Evolutionary conservation across 2,797 vertebrate species (phyloP).

Genomic region (Enoplosus armatus): DNA sequence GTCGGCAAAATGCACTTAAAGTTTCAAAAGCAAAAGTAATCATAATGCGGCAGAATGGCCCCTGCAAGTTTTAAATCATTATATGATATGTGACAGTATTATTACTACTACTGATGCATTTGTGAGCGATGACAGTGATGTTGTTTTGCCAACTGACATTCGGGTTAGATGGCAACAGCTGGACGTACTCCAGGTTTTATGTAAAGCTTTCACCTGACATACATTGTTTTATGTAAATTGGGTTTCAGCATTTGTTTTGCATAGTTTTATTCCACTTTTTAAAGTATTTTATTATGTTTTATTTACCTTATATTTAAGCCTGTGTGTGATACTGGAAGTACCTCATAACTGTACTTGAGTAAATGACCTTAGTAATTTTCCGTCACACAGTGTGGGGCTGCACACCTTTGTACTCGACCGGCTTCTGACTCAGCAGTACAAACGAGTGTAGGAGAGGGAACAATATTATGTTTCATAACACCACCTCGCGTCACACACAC

Average conservation of each 20-base stretch:
- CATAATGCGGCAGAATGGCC: neutral
- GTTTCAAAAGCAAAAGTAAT: neutral
- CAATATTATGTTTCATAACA: constrained; percentile 90
- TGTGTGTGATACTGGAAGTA: neutral
- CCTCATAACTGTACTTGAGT: neutral
- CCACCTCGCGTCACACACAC: constrained; percentile 49
- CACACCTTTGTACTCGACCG: constrained; percentile 65
- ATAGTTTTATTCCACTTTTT: neutral
- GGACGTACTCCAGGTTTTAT: neutral
- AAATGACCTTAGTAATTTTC: constrained; percentile 36
- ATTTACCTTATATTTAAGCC: neutral
- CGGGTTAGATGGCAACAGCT: neutral
- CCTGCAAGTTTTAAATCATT: neutral
- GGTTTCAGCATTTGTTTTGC: neutral
- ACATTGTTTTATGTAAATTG: neutral
- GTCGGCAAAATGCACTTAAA: neutral
- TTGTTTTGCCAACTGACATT: neutral
- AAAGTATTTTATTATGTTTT: neutral
- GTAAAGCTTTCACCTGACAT: neutral
- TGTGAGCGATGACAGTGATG: neutral
- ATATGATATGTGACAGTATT: neutral
- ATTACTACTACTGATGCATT: neutral
- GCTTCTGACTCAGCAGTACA: constrained; percentile 84
- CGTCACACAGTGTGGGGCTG: constrained; percentile 29
- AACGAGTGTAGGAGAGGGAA: constrained; percentile 76